Conservation (phyloP, 2,797 vertebrate species). For the Buceros bicornis region DNA sequence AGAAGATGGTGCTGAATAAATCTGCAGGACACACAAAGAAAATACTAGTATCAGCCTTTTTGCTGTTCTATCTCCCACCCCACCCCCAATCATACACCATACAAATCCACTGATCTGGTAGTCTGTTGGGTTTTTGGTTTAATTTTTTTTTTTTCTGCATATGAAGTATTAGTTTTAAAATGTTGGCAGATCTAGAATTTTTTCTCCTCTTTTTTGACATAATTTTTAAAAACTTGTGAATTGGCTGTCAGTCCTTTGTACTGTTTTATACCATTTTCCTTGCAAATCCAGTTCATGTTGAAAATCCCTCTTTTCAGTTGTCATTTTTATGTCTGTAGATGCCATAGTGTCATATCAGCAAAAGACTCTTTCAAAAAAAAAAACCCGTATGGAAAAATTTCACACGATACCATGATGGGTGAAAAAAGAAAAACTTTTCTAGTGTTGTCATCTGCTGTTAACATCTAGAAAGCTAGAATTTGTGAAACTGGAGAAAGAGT, state of each 20-base stretch:
- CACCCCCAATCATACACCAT: accelerated
- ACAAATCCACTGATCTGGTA: not conserved
- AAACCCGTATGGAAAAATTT: not conserved
- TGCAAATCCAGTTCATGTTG: not conserved
- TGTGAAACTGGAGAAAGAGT: not conserved
- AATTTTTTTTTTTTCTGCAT: not conserved
- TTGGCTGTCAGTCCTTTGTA: not conserved
- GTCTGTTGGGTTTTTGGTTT: not conserved
- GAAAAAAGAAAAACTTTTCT: not conserved
- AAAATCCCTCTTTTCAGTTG: not conserved
- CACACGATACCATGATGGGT: accelerated
- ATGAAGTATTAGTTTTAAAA: not conserved
- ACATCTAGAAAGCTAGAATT: not conserved
- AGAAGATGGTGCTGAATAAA: not conserved
- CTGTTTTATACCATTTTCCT: not conserved
- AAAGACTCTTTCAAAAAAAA: not conserved
- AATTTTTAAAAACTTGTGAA: not conserved
- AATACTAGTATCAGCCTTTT: not conserved
- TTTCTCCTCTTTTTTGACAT: not conserved
- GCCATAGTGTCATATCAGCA: not conserved
- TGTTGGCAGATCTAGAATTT: not conserved
- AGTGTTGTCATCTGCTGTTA: not conserved
- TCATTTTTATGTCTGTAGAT: not conserved
- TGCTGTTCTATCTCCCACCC: not conserved
- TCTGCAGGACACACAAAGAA: not conserved